Evolutionary conservation across 2,113 vertebrate genomes (phyloP).

Genomic region (crab-eating macaque (Macaca fascicularis)): T2T-MFA8v1.1 NC_088375.1:146741501-146742000

Average conservation of each 20-base stretch:
- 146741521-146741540: not conserved
- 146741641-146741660: slow-evolving; percentile 16
- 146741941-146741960: not conserved
- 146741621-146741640: not conserved
- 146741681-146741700: not conserved
- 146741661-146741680: not conserved
- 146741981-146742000: not conserved
- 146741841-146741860: not conserved
- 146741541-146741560: not conserved
- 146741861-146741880: not conserved
- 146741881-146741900: not conserved
- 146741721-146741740: not conserved
- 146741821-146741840: not conserved
- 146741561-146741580: not conserved
- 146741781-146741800: not conserved
- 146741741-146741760: not conserved
- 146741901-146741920: not conserved
- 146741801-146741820: not conserved
- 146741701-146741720: not conserved
- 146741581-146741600: not conserved
- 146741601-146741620: not conserved
- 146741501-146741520: not conserved
- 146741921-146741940: not conserved
- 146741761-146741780: not conserved
- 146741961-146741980: not conserved